Evolutionary conservation across 1,140 invertebrate species (phyloP), one percentile per base, ranked within the genome.

Genomic region (Drosophila arawakana): DNA sequence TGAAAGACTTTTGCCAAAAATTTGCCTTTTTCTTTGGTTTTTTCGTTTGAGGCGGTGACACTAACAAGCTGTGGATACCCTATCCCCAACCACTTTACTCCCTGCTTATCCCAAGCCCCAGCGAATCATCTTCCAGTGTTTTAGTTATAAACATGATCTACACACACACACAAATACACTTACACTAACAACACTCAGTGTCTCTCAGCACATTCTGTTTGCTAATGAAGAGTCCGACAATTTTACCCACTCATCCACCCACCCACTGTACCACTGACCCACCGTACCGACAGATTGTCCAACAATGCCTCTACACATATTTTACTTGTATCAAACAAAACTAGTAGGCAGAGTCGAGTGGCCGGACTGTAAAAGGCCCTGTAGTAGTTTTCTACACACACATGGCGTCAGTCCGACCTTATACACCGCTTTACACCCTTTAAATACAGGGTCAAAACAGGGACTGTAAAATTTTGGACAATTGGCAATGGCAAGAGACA

Each of bases 211-310:
- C 61, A 81, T 62, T 71, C 66, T 55, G 65, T 70, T 30, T 81
- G 75, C 81, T 85, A 85, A 85, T 85, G 78, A 85, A 85, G 81
- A 85, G 71, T 15, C 73, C 76, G 18, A 57, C 49, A 47, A 46
- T 43, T 37, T 44, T n/a, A 30, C 18, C 9, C 9, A 30, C 65
- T 52, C 11, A 15, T 15, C 15, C 15, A 15, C 15, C 15, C n/a
- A n/a, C 0, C 34, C 41, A 35, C 30, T 34, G 11, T 7, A 25
- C 50, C 9, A 43, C 10, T 52, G 47, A 52, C 21, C 46, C 54
- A 39, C 35, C 18, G 15, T 47, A 37, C 25, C 13, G 52, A 58
- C 52, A 67, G 35, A 43, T 47, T 50, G 55, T 41, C 67, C 46
- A 13, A 66, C 52, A 58, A 57, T 50, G 34, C 39, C 41, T 35